Evolutionary conservation across 2,113 vertebrate genomes (phyloP).

Genomic region (Sardina pilchardus): DNA sequence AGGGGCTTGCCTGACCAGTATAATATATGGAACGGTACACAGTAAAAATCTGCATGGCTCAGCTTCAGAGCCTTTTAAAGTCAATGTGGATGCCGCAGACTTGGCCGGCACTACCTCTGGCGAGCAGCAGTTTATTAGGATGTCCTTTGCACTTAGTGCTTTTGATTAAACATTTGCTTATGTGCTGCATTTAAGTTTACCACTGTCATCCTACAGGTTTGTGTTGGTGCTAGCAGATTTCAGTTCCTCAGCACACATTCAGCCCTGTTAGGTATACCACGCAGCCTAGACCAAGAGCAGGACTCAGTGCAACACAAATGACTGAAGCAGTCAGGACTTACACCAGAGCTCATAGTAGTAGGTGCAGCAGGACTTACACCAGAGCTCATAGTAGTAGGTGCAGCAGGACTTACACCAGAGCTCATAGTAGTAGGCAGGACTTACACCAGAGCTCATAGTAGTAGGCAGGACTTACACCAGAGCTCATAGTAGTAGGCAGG

Average conservation of each 20-base stretch:
- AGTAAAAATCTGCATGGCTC: slow-evolving; percentile 6
- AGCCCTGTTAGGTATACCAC: not conserved
- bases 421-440: slow-evolving; percentile 97
- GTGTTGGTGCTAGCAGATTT: not conserved
- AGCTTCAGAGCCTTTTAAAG: not conserved
- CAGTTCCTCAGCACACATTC: not conserved
- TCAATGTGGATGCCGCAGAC: not conserved
- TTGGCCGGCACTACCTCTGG: not conserved
- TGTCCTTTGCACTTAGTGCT: slow-evolving; percentile 3
- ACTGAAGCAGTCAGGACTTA: slow-evolving; percentile 68
- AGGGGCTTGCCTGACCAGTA: not conserved
- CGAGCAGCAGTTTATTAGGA: not conserved
- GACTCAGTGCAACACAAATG: not conserved
- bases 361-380: slow-evolving; percentile 97
- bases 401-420: slow-evolving; percentile 99
- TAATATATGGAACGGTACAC: slow-evolving; percentile 9
- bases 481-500: slow-evolving; percentile 97
- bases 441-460: slow-evolving; percentile 98
- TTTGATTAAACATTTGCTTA: not conserved
- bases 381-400: slow-evolving; percentile 96
- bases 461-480: slow-evolving; percentile 97
- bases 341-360: slow-evolving; percentile 98
- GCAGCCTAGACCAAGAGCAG: not conserved
- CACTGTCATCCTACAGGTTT: not conserved
- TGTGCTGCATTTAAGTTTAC: not conserved